Base-by-base conservation (phyloP, 2,113 vertebrate genomes). In the Vombatus ursinus region DNA sequence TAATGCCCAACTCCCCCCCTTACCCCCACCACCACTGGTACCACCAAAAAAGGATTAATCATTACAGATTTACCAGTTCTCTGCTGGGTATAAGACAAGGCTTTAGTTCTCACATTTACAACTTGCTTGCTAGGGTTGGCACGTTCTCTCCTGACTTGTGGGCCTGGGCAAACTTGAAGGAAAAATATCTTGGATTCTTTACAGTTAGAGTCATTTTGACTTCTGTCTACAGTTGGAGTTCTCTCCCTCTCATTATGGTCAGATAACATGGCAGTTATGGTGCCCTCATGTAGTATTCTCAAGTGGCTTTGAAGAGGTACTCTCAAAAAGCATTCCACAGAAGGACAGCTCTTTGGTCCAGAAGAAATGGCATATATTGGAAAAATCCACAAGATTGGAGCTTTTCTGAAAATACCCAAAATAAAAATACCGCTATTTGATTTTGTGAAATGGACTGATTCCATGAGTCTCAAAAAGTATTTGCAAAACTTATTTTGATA, bases 201-300 rank as follows among this genome's bases (percentile, higher is more conserved):
- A 92, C 89, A 94, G 94, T 92, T 48, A 95, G 77, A 94, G 96
- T 89, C 95, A 95, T 96, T 95, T 95, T 95, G 95, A 92, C 93
- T 96, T 93, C 57, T 23, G 53, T 91, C 97, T 97, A 57, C 84
- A 94, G 90, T 31, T 96, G 95, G 97, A 94, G 95, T 90, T 54
- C 96, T 91, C 91, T 50, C 90, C 96, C 97, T 57, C 53, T 97
- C 89, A 96, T 97, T 98, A 93, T 96, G 97, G 97, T 96, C 90
- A 97, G 90, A 96, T 96, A 96, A 97, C 95, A 97, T 94, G 96
- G 97, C 95, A 95, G 94, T 96, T 96, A 95, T 37, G 97, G 97
- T 97, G 97, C 96, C 95, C 90, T 48, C 91, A 50, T 95, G 94
- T 96, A 96, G 91, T 96, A 95, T 95, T 95, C 97, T 68, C 92